These are phyloP conservation scores for Sebastes jordani DNA, from an alignment of 2,797 vertebrate species.

Conservation along the genomic window DNA sequence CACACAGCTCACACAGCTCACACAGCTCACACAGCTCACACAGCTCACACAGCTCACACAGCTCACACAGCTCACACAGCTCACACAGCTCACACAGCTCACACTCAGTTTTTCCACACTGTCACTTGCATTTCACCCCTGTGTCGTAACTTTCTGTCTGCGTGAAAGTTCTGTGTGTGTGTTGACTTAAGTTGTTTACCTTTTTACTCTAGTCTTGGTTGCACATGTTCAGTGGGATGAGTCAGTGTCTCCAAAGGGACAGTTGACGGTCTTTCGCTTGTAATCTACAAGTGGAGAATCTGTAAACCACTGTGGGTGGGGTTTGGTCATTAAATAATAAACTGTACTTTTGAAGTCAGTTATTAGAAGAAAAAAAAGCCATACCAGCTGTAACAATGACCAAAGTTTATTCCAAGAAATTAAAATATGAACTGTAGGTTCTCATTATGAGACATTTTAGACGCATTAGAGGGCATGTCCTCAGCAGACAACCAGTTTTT, in stretches of 20 bases:
- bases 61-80: too few relatives aligned
- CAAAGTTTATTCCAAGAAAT: not conserved
- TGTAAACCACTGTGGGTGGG: not conserved
- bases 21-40: not conserved
- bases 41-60: not conserved
- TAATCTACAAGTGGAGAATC: constrained; percentile 1
- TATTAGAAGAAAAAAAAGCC: not conserved
- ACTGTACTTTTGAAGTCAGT: not conserved
- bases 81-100: not conserved
- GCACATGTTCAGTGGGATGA: constrained; percentile 42
- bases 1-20: too few relatives aligned
- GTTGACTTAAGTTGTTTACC: constrained; percentile 52
- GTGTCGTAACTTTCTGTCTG: constrained; percentile 40
- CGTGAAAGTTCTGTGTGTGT: not conserved
- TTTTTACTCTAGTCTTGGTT: constrained; percentile 27
- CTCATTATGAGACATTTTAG: not conserved
- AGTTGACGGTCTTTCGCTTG: not conserved
- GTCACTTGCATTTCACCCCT: not conserved
- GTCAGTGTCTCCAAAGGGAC: constrained; percentile 55
- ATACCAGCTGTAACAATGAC: not conserved
- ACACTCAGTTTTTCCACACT: constrained; percentile 56
- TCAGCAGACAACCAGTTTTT: not conserved
- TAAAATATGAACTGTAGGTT: not conserved
- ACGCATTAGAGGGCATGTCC: not conserved
- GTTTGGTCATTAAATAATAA: not conserved